Percentiles rank a stretch among this genome's conserved stretches.
phyloP scores from a whole-genome alignment of 2,113 vertebrate genomes.

The Naja naja region DNA sequence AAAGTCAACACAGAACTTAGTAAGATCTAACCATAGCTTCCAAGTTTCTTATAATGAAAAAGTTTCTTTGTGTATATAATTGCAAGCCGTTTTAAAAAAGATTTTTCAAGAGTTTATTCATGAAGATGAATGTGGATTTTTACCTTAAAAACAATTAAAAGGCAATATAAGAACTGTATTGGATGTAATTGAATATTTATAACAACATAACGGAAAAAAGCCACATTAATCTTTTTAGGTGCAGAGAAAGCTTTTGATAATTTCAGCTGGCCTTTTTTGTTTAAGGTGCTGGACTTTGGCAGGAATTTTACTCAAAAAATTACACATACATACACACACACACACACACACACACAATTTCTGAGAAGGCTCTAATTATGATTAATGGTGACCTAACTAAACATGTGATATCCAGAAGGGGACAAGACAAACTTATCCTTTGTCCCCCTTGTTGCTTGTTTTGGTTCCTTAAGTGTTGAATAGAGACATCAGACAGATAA shows the following conservation, averaged over 20 bases:
- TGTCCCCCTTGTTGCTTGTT: neutral
- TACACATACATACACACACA: too few relatives aligned
- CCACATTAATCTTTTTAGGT: neutral
- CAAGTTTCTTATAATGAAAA: neutral
- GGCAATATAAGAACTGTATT: neutral
- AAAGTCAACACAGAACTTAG: neutral
- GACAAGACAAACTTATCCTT: neutral
- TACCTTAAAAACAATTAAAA: neutral
- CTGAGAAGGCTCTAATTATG: too few relatives aligned
- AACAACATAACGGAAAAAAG: neutral
- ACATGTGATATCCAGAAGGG: too few relatives aligned
- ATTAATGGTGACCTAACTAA: too few relatives aligned
- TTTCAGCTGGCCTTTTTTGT: neutral
- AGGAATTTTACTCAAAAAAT: neutral
- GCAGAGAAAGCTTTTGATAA: neutral
- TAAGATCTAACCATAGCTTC: neutral
- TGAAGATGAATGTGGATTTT: neutral
- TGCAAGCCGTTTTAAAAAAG: neutral
- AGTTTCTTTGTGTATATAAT: neutral
- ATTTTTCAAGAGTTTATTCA: neutral
- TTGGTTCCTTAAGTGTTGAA: neutral
- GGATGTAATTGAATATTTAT: neutral
- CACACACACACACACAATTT: too few relatives aligned
- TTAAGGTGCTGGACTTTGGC: neutral
- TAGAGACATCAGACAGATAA: neutral